Percentiles rank a stretch among this genome's conserved stretches.
These are phyloP conservation scores for Streblospio benedicti DNA, from an alignment of 1,140 invertebrate genomes.

Conservation along the genomic window DNA sequence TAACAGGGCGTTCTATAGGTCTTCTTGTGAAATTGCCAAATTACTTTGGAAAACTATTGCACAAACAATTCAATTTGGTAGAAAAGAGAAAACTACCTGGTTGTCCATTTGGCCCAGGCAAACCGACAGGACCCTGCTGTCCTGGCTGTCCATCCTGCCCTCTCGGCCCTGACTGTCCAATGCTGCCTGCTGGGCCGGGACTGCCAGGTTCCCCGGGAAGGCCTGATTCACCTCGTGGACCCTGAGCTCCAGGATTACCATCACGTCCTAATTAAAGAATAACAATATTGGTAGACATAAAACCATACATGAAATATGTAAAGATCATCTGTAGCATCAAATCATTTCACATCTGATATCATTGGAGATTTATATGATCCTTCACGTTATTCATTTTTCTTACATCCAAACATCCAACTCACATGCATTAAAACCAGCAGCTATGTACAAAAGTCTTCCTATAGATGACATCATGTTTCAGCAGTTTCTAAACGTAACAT, in stretches of 20 bases:
- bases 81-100: not conserved
- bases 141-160: constrained; percentile 15
- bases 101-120: not conserved
- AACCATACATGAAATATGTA: not conserved
- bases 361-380: constrained; percentile 6
- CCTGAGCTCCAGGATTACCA: not conserved
- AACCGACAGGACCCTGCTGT: constrained; percentile 6
- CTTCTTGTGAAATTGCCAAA: too few relatives aligned
- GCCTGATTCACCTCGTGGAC: not conserved
- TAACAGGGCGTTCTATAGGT: too few relatives aligned
- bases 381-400: not conserved
- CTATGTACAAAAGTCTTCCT: not conserved
- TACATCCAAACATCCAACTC: not conserved
- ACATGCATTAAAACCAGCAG: constrained; percentile 3
- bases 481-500: constrained; percentile 53
- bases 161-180: constrained; percentile 1
- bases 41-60: too few relatives aligned
- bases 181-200: not conserved
- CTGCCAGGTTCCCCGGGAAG: not conserved
- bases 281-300: not conserved
- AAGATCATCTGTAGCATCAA: not conserved
- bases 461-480: constrained; percentile 7
- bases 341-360: constrained; percentile 5
- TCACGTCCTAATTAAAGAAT: not conserved
- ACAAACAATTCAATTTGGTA: not conserved